Conservation (phyloP, 1,140 invertebrate genomes). For the Bombus sibiricus region DNA sequence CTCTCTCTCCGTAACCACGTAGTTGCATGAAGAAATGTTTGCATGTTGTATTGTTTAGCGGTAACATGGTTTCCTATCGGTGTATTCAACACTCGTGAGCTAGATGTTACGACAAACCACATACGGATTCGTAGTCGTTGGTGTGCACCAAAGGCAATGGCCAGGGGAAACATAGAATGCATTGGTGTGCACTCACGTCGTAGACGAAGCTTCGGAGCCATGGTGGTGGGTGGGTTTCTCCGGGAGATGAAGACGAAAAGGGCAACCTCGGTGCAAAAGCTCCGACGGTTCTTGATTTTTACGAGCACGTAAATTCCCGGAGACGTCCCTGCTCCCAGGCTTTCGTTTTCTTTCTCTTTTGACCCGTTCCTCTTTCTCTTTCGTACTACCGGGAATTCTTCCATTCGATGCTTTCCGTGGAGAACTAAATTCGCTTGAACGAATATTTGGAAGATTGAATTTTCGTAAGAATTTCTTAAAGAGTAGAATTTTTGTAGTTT, state of each 20-base stretch:
- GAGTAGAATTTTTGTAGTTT: not conserved
- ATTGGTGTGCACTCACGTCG: slow-evolving; percentile 34
- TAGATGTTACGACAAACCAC: not conserved
- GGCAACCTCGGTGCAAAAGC: slow-evolving; percentile 79
- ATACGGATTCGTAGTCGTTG: not conserved
- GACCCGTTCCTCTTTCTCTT: not conserved
- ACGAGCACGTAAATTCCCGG: slow-evolving; percentile 81
- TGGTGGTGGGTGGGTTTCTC: slow-evolving; percentile 29
- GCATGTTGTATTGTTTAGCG: not conserved
- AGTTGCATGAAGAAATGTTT: slow-evolving; percentile 3
- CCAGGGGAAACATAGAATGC: slow-evolving; percentile 15
- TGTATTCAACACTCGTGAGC: slow-evolving; percentile 3
- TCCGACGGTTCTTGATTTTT: slow-evolving; percentile 83
- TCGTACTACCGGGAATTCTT: slow-evolving; percentile 33
- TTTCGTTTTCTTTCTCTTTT: slow-evolving; percentile 45
- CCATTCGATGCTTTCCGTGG: slow-evolving; percentile 18
- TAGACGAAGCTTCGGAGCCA: slow-evolving; percentile 17
- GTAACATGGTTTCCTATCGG: not conserved
- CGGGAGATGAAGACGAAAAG: slow-evolving; percentile 66
- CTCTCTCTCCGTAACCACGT: not conserved
- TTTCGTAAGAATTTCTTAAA: not conserved
- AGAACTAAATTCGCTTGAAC: slow-evolving; percentile 13
- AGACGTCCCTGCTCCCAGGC: slow-evolving; percentile 46
- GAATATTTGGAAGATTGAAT: slow-evolving; percentile 8
- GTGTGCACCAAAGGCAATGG: not conserved